phyloP scores from a whole-genome alignment of 2,888 invertebrate species.

The Apeira syringaria region DNA sequence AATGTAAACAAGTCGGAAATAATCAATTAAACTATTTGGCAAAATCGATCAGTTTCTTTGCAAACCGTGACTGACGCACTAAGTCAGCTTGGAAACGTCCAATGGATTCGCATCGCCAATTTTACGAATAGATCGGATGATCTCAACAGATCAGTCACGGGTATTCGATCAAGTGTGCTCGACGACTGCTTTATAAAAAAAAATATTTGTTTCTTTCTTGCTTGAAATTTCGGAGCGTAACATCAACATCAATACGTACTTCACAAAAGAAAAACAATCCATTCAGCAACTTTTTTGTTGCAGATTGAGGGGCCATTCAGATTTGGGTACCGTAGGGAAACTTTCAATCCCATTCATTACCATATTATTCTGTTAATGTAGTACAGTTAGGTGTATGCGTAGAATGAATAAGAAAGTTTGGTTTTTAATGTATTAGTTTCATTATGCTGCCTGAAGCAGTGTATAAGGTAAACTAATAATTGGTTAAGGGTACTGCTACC shows the following conservation, averaged over 20 bases:
- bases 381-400: no score
- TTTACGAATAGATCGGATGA: conserved; percentile 28
- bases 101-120: conserved; percentile 44
- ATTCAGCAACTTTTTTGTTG: conserved; percentile 19
- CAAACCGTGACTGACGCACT: conserved; percentile 20
- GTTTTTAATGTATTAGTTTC: no score
- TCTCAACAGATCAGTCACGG: conserved; percentile 38
- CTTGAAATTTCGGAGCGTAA: conserved; percentile 16
- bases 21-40: conserved; percentile 23
- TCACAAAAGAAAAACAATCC: conserved; percentile 27
- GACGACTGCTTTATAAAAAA: conserved; percentile 28
- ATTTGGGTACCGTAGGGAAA: conserved; percentile 34
- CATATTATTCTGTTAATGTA: no score
- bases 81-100: conserved; percentile 24
- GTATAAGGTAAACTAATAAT: no score
- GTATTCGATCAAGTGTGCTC: conserved; percentile 43
- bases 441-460: no score
- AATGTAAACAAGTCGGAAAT: conserved; percentile 20
- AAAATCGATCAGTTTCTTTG: conserved; percentile 19
- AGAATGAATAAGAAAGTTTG: no score
- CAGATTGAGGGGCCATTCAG: conserved; percentile 21
- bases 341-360: conserved; percentile 24
- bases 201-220: conserved; percentile 1
- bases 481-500: no score
- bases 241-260: conserved; percentile 22